Evolutionary conservation across 2,113 vertebrate genomes (phyloP).

Genomic region (Microtus richardsoni): DNA sequence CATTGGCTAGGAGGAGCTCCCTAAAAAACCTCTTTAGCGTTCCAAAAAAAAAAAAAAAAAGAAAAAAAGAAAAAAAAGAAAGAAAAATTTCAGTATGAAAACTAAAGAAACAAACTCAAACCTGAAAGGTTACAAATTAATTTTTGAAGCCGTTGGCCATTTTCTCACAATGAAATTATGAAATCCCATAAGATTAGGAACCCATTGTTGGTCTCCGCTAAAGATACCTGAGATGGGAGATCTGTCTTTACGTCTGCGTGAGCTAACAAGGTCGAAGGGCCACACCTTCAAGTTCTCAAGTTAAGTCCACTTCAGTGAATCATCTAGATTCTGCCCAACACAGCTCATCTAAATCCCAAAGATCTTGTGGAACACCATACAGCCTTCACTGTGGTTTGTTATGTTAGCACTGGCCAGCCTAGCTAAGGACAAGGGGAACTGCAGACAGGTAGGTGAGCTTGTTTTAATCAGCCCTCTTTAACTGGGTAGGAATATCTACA

Average conservation of each 20-base stretch:
- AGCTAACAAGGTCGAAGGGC: constrained; percentile 21
- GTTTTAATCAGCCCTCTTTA: not conserved
- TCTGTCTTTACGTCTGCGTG: constrained; percentile 50
- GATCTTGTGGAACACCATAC: not conserved
- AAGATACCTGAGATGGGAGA: constrained; percentile 51
- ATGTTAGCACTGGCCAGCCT: not conserved
- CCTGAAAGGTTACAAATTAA: not conserved
- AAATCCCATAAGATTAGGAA: not conserved
- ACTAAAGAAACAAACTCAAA: not conserved
- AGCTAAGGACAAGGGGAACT: not conserved
- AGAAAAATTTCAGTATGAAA: not conserved
- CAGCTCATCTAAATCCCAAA: constrained; percentile 47
- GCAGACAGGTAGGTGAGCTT: not conserved
- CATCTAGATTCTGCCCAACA: not conserved
- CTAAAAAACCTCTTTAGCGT: not conserved
- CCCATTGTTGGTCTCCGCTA: constrained; percentile 14
- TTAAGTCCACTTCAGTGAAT: not conserved
- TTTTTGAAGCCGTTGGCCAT: not conserved
- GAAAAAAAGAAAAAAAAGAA: not conserved
- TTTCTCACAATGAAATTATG: not conserved
- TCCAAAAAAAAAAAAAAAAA: not conserved
- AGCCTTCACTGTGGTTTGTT: not conserved
- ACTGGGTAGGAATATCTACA: not conserved
- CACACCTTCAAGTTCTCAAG: constrained; percentile 39
- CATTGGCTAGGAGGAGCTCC: not conserved